phyloP scores from a whole-genome alignment of 2,113 vertebrate species.

The Narcine bancroftii region DNA sequence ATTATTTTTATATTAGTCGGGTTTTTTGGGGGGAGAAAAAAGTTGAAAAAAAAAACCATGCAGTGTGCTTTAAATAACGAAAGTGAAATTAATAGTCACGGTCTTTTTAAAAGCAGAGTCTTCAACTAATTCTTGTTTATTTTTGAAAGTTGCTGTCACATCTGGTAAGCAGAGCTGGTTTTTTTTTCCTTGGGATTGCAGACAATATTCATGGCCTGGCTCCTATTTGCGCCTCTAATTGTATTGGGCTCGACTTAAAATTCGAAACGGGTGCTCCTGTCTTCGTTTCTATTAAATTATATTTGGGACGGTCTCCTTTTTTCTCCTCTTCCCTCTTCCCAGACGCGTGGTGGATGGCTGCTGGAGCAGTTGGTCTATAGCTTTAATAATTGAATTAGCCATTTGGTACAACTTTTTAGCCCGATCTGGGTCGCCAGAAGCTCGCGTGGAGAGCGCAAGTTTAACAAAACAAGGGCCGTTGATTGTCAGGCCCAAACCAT shows the following conservation, averaged over 20 bases:
- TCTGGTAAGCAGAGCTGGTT: not conserved
- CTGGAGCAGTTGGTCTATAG: slow-evolving; percentile 93
- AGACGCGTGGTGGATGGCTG: slow-evolving; percentile 97
- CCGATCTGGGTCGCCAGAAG: slow-evolving; percentile 53
- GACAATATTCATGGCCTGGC: slow-evolving; percentile 29
- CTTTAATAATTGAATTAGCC: slow-evolving; percentile 94
- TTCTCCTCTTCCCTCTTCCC: slow-evolving; percentile 68
- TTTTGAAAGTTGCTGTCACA: not conserved
- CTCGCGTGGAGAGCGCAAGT: slow-evolving; percentile 87
- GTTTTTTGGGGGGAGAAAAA: not conserved
- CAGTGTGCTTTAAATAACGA: not conserved
- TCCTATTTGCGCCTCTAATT: slow-evolving; percentile 75
- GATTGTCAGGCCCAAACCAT: slow-evolving; percentile 1
- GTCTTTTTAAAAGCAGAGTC: not conserved
- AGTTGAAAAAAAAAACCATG: not conserved
- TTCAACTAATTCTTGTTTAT: not conserved
- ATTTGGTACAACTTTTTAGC: slow-evolving; percentile 82
- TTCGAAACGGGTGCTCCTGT: slow-evolving; percentile 90
- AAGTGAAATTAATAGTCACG: slow-evolving; percentile 9
- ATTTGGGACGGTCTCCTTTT: slow-evolving; percentile 78
- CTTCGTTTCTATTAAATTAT: slow-evolving; percentile 98
- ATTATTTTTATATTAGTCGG: not conserved
- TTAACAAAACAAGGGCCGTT: slow-evolving; percentile 60
- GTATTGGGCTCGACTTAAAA: slow-evolving; percentile 92
- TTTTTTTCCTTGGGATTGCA: not conserved